A percentile compares a stretch with the other conserved stretches of the same genome.
Evolutionary conservation across 2,113 vertebrate genomes (phyloP).

Genomic region (Aythya baeri): DNA sequence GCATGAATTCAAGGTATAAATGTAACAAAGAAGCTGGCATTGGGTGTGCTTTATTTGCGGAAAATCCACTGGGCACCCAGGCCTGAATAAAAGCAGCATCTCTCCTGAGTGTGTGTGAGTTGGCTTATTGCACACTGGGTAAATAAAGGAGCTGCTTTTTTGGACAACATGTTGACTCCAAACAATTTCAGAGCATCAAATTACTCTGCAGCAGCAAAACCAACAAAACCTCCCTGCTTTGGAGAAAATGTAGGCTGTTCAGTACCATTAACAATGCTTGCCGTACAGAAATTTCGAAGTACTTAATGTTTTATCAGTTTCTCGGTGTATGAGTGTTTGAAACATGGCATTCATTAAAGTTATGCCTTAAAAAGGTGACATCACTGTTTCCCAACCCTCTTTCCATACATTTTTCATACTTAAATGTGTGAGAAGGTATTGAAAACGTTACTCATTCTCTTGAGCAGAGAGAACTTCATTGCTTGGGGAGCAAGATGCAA

Average conservation of each 20-base stretch:
- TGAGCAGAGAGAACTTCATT: neutral
- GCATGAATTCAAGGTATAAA: no score
- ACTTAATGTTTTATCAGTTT: slow-evolving; percentile 1
- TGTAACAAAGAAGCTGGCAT: no score
- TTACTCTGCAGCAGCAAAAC: slow-evolving; percentile 29
- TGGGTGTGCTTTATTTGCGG: no score
- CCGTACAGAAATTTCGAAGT: neutral
- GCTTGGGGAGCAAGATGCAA: neutral
- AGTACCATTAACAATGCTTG: slow-evolving; percentile 8
- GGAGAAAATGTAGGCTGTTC: neutral
- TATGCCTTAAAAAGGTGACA: neutral
- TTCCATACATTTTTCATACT: neutral
- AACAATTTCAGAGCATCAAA: slow-evolving; percentile 11
- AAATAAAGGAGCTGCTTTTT: no score
- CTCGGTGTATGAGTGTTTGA: neutral
- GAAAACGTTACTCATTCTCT: neutral
- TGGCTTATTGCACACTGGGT: no score
- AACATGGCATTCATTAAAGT: neutral
- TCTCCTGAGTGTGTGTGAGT: no score
- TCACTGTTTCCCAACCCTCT: neutral
- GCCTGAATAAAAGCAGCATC: no score
- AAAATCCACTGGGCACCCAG: no score
- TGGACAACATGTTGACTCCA: neutral
- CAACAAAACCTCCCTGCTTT: neutral
- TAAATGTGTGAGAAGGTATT: neutral